A percentile compares a stretch with the other conserved stretches of the same genome.
phyloP scores from a whole-genome alignment of 2,113 vertebrate genomes.

The Gavia stellata region DNA sequence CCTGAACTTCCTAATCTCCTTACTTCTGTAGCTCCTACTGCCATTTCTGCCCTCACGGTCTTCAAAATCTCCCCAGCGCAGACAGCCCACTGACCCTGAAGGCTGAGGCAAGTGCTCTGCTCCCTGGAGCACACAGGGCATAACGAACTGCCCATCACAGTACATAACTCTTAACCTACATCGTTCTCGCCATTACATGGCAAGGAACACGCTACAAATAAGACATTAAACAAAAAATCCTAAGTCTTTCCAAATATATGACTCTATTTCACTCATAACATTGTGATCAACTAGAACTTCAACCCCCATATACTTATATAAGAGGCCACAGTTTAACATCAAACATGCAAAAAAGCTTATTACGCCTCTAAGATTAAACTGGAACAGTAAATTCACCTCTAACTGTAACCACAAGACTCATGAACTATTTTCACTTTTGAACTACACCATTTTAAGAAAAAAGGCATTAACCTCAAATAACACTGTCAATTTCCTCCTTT shows the following conservation, averaged over 20 bases:
- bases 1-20: conserved; percentile 27
- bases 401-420: background rate
- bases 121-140: background rate
- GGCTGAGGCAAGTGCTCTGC: background rate
- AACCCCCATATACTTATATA: background rate
- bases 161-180: accelerated
- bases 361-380: background rate
- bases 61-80: background rate
- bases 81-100: background rate
- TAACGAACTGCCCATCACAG: background rate
- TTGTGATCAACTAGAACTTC: background rate
- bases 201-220: accelerated
- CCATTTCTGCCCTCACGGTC: background rate
- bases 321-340: background rate
- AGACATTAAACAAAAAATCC: background rate
- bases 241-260: background rate
- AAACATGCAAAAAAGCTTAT: background rate
- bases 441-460: background rate
- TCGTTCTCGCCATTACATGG: background rate
- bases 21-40: background rate
- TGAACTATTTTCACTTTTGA: background rate
- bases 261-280: background rate
- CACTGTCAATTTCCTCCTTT: background rate
- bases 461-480: background rate
- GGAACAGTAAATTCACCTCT: background rate